Conservation (phyloP, 1,140 invertebrate genomes). For the Maniola jurtina region DNA sequence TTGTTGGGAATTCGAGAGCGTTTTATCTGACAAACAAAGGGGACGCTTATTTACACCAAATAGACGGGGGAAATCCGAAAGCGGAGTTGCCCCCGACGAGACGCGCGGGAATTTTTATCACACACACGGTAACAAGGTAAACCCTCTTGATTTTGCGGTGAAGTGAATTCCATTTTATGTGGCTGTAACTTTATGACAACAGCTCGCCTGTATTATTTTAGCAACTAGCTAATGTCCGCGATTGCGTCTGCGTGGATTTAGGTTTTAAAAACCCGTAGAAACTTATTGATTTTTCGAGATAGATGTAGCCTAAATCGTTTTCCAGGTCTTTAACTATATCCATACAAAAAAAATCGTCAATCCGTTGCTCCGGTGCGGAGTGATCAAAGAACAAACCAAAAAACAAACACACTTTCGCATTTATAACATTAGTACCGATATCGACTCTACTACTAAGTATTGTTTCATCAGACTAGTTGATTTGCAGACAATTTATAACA, state of each 20-base stretch:
- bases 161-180: constrained; percentile 27
- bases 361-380: no score
- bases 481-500: no score
- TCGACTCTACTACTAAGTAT: no score
- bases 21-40: constrained; percentile 16
- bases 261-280: no score
- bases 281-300: no score
- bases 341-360: no score
- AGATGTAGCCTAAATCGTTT: background rate
- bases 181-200: constrained; percentile 10
- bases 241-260: no score
- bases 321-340: no score
- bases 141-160: constrained; percentile 25
- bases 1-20: constrained; percentile 10
- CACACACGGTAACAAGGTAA: constrained; percentile 31
- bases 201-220: constrained; percentile 2
- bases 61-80: constrained; percentile 9
- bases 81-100: constrained; percentile 8
- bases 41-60: constrained; percentile 20
- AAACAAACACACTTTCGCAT: no score
- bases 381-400: no score
- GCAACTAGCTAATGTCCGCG: background rate
- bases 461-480: no score
- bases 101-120: constrained; percentile 27
- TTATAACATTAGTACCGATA: no score